Evolutionary conservation across 2,113 vertebrate species (phyloP), one percentile per base, ranked within the genome.

Genomic region (Pyrgilauda ruficollis): DNA sequence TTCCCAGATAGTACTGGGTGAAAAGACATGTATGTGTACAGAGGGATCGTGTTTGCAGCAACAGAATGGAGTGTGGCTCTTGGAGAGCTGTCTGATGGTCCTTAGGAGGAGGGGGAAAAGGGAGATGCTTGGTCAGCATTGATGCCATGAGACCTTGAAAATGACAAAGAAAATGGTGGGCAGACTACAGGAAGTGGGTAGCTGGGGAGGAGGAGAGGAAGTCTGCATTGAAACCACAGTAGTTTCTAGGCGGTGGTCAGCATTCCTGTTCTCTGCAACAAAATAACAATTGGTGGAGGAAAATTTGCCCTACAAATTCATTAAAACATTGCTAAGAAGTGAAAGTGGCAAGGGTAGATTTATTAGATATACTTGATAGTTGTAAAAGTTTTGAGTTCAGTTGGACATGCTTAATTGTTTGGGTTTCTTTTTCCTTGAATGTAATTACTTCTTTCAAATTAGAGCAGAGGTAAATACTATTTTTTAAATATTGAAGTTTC

Each of bases 31-130:
- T 1, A 1, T 24, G 31, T 62, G 6, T 58, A 24, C 37, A 67
- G 70, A 30, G 21, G 33, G 13, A 35, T 22, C 0, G 0, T 31
- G 7, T 9, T 5, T 81, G 61, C 0, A 7, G 16, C 46, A 43
- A 1, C n/a, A 56, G 67, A 69, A 35, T 4, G 27, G 30, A 58
- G 16, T 33, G 35, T 83, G 68, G 53, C 13, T 89, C 80, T 72
- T 4, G 1, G 46, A 27, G 53, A 79, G 30, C 75, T 75, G 24
- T 31, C 53, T 39, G 55, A 11, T 88, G 33, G 41, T 37, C n/a
- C 58, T 50, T 33, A 56, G 53, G 33, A 72, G 72, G 67, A 82
- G 56, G 26, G 73, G 43, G 41, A 31, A 62, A 41, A 63, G 39
- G 46, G 75, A 68, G 41, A 26, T 59, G 49, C 15, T 69, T 43